A percentile compares a stretch with the other conserved stretches of the same genome.
Conservation (phyloP, 2,888 invertebrate species). For the Uloborus plumipes region DNA sequence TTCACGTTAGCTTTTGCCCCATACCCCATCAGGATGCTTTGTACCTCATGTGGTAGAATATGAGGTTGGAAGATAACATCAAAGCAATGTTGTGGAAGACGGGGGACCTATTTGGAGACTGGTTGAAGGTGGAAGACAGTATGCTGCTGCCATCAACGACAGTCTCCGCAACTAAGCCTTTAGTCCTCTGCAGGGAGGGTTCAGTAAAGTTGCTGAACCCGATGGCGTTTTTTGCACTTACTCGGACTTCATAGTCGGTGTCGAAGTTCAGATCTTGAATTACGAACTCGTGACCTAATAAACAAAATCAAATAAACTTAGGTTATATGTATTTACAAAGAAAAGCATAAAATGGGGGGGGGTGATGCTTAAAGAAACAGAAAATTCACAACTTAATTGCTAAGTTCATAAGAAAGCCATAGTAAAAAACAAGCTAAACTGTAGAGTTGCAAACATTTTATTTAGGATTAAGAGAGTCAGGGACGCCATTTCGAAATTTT, state of each 20-base stretch:
- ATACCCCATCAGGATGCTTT: conserved; percentile 15
- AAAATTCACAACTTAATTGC: no score
- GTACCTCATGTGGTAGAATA: not conserved
- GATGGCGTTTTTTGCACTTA: conserved; percentile 64
- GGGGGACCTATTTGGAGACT: not conserved
- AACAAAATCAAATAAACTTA: not conserved
- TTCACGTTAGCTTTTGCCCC: not conserved
- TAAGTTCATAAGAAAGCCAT: no score
- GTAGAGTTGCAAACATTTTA: no score
- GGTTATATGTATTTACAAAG: not conserved
- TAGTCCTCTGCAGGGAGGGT: conserved; percentile 38
- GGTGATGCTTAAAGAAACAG: not conserved
- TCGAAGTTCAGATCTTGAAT: conserved; percentile 52
- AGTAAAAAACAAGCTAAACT: no score
- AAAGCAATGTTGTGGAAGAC: conserved; percentile 7
- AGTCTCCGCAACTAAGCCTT: conserved; percentile 54
- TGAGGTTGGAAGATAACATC: conserved; percentile 13
- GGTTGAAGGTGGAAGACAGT: conserved; percentile 72
- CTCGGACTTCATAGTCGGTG: conserved; percentile 61
- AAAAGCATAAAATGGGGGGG: not conserved
- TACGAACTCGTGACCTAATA: conserved; percentile 42
- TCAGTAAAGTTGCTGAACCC: conserved; percentile 65
- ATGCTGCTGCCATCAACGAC: conserved; percentile 72
- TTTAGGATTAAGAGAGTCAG: no score
- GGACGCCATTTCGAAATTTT: no score